Percentiles rank a stretch among this genome's conserved stretches.
These are phyloP conservation scores for Mallateleia sp. DNA, from an alignment of 2,888 invertebrate genomes.

Conservation along the genomic window DNA sequence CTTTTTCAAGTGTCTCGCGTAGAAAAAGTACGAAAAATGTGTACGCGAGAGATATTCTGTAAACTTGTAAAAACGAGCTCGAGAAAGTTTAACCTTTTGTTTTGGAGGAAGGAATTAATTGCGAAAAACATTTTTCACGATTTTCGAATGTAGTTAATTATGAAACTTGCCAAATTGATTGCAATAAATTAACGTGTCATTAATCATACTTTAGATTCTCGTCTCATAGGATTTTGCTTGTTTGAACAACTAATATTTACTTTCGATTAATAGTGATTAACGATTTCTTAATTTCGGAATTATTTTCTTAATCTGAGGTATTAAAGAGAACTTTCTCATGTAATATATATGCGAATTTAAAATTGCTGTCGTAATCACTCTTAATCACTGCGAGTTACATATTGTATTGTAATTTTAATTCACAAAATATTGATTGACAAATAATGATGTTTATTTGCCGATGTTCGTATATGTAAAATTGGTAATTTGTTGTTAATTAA, in stretches of 20 bases:
- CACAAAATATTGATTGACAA: constrained; percentile 42
- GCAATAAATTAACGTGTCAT: constrained; percentile 38
- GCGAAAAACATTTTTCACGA: not conserved
- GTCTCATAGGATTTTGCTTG: not conserved
- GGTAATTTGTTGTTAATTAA: no score
- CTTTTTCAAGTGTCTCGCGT: constrained; percentile 2
- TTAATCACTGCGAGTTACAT: constrained; percentile 44
- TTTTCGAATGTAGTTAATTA: constrained; percentile 8
- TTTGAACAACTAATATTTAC: constrained; percentile 40
- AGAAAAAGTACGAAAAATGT: not conserved
- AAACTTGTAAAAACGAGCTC: no score
- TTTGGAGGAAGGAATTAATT: not conserved
- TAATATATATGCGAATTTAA: constrained; percentile 6
- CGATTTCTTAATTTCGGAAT: constrained; percentile 54
- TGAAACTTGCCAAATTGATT: constrained; percentile 25
- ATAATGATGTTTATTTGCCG: constrained; percentile 44
- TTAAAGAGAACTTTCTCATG: constrained; percentile 40
- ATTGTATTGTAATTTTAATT: constrained; percentile 16
- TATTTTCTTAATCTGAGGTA: constrained; percentile 40
- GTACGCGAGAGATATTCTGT: not conserved
- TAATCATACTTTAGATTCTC: constrained; percentile 27
- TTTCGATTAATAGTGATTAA: constrained; percentile 51
- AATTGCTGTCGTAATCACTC: constrained; percentile 21
- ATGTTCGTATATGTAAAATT: no score
- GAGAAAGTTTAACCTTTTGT: no score